Base-by-base conservation (phyloP, 30 jellyfish, hydroid and myxozoan genomes). In the Catostylus mosaicus region DNA sequence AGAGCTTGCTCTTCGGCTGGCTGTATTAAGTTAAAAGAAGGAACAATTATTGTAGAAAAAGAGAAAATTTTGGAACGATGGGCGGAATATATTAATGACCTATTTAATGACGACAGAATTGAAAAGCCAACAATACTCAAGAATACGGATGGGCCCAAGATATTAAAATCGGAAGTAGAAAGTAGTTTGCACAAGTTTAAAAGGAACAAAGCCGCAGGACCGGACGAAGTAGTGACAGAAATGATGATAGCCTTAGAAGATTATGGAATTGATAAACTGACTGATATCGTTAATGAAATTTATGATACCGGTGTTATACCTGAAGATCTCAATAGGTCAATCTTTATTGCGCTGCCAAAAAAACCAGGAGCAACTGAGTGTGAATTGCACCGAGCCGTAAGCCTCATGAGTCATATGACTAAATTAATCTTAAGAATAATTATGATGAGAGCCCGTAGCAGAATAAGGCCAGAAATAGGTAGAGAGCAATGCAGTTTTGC, bases 331-430 rank as follows among this genome's bases (percentile, higher is more conserved):
- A 43, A 22, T 16, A 36, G 40, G 14, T 71, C 83, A 14, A 71
- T 71, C 48, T 71, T 40, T 47, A 71, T 71, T 16, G 73, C 83
- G 23, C 26, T 71, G 14, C 73, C 83, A 9, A 71, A 71, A 45
- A 71, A 46, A 71, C 36, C 43, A 24, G 46, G 11, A 18, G 30
- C 69, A 23, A 3, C 19, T 4, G 16, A 59, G 20, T 27, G 36
- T 7, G 37, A 22, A 9, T 8, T 8, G 32, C 26, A 59, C 38
- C 36, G 38, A 22, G 7, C 27, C 19, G 27, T 52, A 3, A 52
- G 38, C 71, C 40, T 59, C 8, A 4, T 43, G 19, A 71, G 33
- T 40, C 63, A 31, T 23, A 71, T 30, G 19, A 29, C 31, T 2
- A 71, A 59, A 59, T 6, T 59, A 18, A 18, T 59, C 26, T 19